Conservation (phyloP, 2,888 invertebrate species). For the Chelonus formosanus region DNA sequence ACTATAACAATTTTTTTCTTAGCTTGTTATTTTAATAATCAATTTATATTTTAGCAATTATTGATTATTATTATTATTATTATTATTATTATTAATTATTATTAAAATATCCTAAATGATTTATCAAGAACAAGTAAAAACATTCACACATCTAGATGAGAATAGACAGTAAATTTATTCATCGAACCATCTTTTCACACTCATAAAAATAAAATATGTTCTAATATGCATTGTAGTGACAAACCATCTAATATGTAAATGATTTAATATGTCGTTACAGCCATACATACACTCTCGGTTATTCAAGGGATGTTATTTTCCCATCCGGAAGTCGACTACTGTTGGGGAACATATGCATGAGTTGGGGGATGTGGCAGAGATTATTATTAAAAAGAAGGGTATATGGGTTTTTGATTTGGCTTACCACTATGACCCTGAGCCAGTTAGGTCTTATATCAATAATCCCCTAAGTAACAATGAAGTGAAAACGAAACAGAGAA, state of each 20-base stretch:
- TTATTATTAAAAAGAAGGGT: slow-evolving; percentile 57
- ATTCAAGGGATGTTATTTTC: slow-evolving; percentile 55
- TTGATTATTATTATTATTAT: no score
- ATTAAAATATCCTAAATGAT: no score
- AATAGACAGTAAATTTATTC: no score
- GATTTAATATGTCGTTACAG: slow-evolving; percentile 49
- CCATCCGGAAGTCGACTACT: slow-evolving; percentile 48
- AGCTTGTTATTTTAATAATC: no score
- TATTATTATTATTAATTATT: no score
- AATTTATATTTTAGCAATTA: no score
- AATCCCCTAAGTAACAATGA: slow-evolving; percentile 34
- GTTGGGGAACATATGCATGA: slow-evolving; percentile 12
- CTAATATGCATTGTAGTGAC: background rate
- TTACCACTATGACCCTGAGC: slow-evolving; percentile 6
- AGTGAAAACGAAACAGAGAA: slow-evolving; percentile 13
- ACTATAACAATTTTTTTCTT: no score
- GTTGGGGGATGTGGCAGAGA: slow-evolving; percentile 14
- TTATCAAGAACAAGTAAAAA: no score
- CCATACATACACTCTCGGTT: slow-evolving; percentile 58
- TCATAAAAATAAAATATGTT: no score
- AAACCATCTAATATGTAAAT: slow-evolving; percentile 54
- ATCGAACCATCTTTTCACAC: no score
- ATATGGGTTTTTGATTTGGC: slow-evolving; percentile 40
- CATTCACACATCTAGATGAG: no score
- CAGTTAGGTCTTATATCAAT: slow-evolving; percentile 38